phyloP scores from a whole-genome alignment of 2,113 vertebrate genomes.

The Raja brachyura region DNA sequence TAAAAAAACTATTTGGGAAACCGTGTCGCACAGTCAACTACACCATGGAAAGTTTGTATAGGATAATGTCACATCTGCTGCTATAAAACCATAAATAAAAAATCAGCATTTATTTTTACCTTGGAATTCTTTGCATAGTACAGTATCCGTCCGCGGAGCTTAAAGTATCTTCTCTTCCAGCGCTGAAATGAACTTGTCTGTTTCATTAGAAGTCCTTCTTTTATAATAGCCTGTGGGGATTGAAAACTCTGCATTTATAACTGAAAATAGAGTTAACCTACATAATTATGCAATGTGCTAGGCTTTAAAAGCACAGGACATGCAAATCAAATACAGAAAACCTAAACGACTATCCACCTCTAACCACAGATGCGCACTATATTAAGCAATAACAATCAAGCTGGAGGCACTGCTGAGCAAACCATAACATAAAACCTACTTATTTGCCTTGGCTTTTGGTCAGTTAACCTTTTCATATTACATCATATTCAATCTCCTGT shows the following conservation, averaged over 20 bases:
- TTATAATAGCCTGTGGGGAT: constrained; percentile 75
- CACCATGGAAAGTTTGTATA: neutral
- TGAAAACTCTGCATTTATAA: constrained; percentile 39
- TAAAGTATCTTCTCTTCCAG: constrained; percentile 93
- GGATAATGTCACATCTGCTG: neutral
- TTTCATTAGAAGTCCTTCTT: constrained; percentile 89
- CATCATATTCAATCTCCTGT: too few species aligned
- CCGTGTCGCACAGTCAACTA: neutral
- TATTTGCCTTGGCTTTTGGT: neutral
- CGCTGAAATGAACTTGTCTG: constrained; percentile 95
- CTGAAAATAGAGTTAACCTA: neutral
- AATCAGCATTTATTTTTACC: constrained; percentile 51
- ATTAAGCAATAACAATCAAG: neutral
- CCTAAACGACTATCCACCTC: neutral
- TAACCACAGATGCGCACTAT: neutral
- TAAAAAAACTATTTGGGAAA: neutral
- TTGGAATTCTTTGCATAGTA: constrained; percentile 95
- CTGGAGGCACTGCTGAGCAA: too few species aligned
- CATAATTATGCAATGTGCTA: neutral
- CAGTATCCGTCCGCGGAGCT: constrained; percentile 82
- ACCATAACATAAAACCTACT: neutral
- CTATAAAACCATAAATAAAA: neutral
- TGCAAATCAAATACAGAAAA: constrained; percentile 43
- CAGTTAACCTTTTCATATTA: neutral
- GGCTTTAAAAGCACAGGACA: constrained; percentile 38